Base-by-base conservation (phyloP, 2,113 vertebrate species). In the Elephantulus edwardii region DNA sequence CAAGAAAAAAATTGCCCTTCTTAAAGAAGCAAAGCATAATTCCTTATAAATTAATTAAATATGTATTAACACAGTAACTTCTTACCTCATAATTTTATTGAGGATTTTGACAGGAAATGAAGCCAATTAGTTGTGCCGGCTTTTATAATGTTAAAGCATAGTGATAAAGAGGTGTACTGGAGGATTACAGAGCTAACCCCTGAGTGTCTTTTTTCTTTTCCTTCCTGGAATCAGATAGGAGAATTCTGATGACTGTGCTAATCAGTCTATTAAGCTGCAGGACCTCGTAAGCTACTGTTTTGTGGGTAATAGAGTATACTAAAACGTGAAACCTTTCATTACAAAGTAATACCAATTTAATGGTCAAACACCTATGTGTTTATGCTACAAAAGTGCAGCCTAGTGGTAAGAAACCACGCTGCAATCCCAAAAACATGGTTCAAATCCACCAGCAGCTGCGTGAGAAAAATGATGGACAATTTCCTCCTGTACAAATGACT, bases 81-180 rank as follows among this genome's bases (percentile, higher is more conserved):
- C 2, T n/a, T n/a, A n/a, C n/a, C n/a, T 54, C 87, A 28, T 79
- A 92, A 74, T 91, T 94, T 54, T 94, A 64, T 46, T 93, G 48
- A n/a, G 54, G 96, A 93, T 92, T 95, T 93, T 92, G 88, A 66
- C 76, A 95, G 80, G 71, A 96, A 95, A 68, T 75, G 6, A 92
- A 94, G 70, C 52, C 88, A 93, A 81, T 93, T 95, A 94, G 38
- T 33, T 46, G 87, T 71, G 35, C 6, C 91, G 35, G 35, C 5
- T 10, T 19, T 60, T 91, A 52, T 86, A 92, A 91, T 92, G 30
- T 56, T 87, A 93, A 93, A 94, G 79, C 30, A 52, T 86, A 95
- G 52, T 94, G 93, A 95, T 91, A 52, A 62, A 0, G 0, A 88
- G 6, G 38, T 82, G 76, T 48, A 0, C 56, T 90, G 38, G 52